Conservation (phyloP, 2,113 vertebrate species). For the Oriolus oriolus region DNA sequence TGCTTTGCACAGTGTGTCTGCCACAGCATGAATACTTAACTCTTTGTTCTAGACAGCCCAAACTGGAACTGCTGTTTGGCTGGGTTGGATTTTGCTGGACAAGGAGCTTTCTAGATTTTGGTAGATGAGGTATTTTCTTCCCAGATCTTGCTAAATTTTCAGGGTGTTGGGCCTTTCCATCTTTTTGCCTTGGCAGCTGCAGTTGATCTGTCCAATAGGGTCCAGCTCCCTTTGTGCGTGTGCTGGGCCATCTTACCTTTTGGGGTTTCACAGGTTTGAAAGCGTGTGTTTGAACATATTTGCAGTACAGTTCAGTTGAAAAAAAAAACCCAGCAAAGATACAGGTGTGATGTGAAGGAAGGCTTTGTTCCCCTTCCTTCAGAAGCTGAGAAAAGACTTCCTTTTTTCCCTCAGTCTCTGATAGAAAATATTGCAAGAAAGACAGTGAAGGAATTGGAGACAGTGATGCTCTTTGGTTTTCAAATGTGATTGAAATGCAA, state of each 20-base stretch:
- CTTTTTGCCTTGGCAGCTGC: not conserved
- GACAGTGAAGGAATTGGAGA: not conserved
- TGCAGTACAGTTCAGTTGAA: not conserved
- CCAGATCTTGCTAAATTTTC: not conserved
- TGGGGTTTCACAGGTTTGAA: not conserved
- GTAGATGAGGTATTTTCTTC: not conserved
- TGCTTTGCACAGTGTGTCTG: not conserved
- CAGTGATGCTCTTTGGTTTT: not conserved
- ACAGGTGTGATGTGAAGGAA: not conserved
- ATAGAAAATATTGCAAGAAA: not conserved
- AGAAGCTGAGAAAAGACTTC: not conserved
- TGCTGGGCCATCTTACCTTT: not conserved
- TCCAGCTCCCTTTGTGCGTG: accelerated
- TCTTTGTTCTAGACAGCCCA: not conserved
- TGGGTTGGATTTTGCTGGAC: not conserved
- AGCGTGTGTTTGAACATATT: not conserved
- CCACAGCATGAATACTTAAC: accelerated
- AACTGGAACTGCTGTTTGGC: not conserved
- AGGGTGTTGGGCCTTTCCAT: not conserved
- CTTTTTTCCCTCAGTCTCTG: not conserved
- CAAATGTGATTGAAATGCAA: not conserved
- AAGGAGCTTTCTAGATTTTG: not conserved
- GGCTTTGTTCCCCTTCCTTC: not conserved
- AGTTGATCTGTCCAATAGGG: not conserved
- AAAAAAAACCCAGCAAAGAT: not conserved